Conservation (phyloP, 1,140 invertebrate species). For the Samia ricini region DNA sequence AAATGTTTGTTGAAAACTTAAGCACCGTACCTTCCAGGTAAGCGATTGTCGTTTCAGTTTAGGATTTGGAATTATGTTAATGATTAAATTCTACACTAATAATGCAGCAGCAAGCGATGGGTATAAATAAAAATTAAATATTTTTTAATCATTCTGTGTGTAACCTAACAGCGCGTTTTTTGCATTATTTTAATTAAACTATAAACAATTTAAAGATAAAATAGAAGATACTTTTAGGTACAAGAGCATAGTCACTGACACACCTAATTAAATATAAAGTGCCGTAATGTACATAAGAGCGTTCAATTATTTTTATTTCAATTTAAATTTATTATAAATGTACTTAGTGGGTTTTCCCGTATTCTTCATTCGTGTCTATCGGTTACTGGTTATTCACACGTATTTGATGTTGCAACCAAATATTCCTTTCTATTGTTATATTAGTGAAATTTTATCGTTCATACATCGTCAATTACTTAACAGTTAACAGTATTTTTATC, state of each 20-base stretch:
- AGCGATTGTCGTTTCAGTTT: neutral
- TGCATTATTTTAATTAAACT: too few species aligned
- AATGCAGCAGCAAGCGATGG: too few species aligned
- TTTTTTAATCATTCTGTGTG: too few species aligned
- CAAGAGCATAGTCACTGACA: too few species aligned
- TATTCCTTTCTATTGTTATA: neutral
- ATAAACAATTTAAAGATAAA: too few species aligned
- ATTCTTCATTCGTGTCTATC: neutral
- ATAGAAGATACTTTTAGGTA: too few species aligned
- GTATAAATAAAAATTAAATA: too few species aligned
- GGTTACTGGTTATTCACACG: neutral
- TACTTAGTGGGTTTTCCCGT: neutral
- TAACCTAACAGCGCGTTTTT: too few species aligned
- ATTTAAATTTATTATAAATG: neutral
- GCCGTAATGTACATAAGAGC: too few species aligned
- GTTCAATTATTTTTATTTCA: too few species aligned
- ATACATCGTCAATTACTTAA: neutral
- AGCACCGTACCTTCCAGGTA: conserved; percentile 79
- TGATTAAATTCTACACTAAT: too few species aligned
- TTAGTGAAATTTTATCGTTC: neutral
- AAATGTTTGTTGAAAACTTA: conserved; percentile 95
- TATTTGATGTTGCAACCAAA: neutral
- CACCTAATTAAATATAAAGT: too few species aligned
- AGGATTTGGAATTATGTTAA: neutral
- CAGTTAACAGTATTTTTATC: neutral